Base-by-base conservation (phyloP, 1,140 invertebrate genomes). In the Oscheius sp. region DNA sequence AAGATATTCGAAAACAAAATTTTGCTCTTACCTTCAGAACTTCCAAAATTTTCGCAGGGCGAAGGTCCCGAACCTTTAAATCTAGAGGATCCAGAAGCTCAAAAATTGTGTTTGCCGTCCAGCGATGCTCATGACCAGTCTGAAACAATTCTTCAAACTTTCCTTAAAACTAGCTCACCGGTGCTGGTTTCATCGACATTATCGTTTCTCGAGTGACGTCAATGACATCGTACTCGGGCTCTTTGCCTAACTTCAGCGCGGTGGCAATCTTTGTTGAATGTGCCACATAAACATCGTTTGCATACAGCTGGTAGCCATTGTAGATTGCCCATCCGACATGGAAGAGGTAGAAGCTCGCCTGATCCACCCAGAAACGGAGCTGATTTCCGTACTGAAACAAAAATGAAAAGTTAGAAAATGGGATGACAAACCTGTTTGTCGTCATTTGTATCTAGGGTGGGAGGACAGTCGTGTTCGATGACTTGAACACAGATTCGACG, bases 61-160 rank as follows among this genome's bases (percentile, higher is more conserved):
- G 42, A 15, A 79, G 58, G 20, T 59, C 46, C 13, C 62, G 26
- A 36, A 79, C 69, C n/a, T 66, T 20, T 7, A 64, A 61, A 38
- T 69, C 79, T 20, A 79, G 42, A 45, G 78, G 78, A 68, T 79
- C 78, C 20, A 79, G 49, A 23, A 78, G 73, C 32, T 79, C 78
- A 34, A 79, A 77, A 29, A 77, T 79, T 68, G 64, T 75, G 15
- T 23, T 69, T 59, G 18, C 26, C 49, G 28, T 55, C 28, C 23
- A 4, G 49, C n/a, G 10, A 10, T 42, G 38, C n/a, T n/a, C n/a
- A n/a, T n/a, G n/a, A n/a, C 10, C 38, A 42, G 10, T 10, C n/a
- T n/a, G n/a, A n/a, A n/a, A n/a, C n/a, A 52, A 1, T 3, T 52
- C 36, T 1, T 26, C 13, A 32, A 10, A 45, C 13, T n/a, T n/a